Conservation (phyloP, 2,113 vertebrate genomes). For the Heterocephalus glaber region DNA sequence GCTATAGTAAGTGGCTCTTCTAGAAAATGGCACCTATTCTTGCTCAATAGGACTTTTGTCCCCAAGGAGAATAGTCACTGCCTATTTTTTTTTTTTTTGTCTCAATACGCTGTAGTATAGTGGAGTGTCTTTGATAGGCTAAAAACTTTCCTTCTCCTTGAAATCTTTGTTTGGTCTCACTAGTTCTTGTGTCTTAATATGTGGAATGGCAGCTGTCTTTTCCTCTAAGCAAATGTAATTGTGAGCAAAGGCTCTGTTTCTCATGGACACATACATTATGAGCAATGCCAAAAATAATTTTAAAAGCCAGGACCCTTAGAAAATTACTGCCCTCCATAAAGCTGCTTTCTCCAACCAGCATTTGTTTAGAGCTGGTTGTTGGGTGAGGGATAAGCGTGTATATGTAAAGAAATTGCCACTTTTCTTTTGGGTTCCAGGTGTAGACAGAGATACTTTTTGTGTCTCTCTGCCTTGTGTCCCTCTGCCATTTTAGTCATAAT, state of each 20-base stretch:
- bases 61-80: conserved; percentile 52
- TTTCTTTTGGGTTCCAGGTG: not conserved
- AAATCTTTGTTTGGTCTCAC: conserved; percentile 62
- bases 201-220: conserved; percentile 71
- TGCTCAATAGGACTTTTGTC: conserved; percentile 64
- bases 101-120: conserved; percentile 3
- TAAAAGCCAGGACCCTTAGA: not conserved
- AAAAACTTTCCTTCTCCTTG: conserved; percentile 56
- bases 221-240: conserved; percentile 62
- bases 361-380: conserved; percentile 35
- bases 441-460: not conserved
- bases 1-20: conserved; percentile 35
- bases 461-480: not conserved
- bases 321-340: not conserved
- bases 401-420: not conserved
- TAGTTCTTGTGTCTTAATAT: conserved; percentile 58
- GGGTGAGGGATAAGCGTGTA: not conserved
- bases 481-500: not conserved
- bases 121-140: conserved; percentile 47
- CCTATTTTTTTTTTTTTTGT: not conserved
- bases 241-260: conserved; percentile 54
- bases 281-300: not conserved
- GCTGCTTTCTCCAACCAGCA: not conserved
- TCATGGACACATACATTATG: conserved; percentile 45
- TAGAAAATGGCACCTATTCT: conserved; percentile 50